Evolutionary conservation across 2,797 vertebrate species (phyloP).

Genomic region (Gallinago stenura): DNA sequence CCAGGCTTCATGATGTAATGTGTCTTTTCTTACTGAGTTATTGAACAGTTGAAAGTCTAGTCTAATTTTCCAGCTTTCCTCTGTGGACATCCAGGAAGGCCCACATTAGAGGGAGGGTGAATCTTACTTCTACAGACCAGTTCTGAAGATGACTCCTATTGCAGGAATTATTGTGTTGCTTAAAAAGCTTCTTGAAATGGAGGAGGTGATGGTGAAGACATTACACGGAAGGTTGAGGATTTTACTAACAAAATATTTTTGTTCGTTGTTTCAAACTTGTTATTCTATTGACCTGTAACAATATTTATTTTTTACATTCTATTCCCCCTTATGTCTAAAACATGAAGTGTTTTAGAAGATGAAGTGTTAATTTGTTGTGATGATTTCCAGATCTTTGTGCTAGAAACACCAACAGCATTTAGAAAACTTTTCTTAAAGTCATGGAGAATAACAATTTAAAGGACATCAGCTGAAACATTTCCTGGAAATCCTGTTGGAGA

Average conservation of each 20-base stretch:
- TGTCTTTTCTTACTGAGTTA: neutral
- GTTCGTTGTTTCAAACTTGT: neutral
- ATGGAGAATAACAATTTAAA: neutral
- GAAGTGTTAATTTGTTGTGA: neutral
- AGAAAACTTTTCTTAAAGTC: neutral
- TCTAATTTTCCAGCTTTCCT: neutral
- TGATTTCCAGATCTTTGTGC: neutral
- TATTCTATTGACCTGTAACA: neutral
- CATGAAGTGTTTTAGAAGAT: neutral
- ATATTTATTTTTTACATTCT: neutral
- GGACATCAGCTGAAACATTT: neutral
- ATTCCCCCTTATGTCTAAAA: neutral
- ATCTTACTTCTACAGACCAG: neutral
- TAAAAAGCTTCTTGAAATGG: neutral
- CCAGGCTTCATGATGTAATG: neutral
- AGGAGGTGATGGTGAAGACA: neutral
- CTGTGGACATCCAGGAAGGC: neutral
- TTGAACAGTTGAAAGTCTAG: neutral
- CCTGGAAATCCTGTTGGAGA: neutral
- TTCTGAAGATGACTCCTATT: neutral
- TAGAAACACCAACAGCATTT: neutral
- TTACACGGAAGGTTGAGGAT: neutral
- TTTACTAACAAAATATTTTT: slow-evolving; percentile 3
- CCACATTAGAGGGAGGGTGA: neutral
- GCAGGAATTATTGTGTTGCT: neutral